phyloP scores from a whole-genome alignment of 2,888 invertebrate genomes.

The Lamproptera curius region DNA sequence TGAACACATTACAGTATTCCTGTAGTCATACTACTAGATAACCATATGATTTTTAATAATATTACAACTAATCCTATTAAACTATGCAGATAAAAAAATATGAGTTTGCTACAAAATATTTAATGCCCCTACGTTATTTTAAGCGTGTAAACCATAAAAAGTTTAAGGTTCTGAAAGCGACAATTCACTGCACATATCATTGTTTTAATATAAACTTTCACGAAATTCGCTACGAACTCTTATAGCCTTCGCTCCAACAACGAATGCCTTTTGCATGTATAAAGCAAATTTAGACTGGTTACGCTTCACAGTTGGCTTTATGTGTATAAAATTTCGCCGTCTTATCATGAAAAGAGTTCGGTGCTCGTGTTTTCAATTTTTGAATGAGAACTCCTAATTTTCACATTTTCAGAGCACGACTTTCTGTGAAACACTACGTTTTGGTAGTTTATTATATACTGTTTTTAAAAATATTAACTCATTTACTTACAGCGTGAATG shows the following conservation, averaged over 20 bases:
- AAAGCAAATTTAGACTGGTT: conserved; percentile 67
- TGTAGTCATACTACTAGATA: no score
- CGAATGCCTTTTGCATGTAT: conserved; percentile 58
- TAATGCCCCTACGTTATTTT: neutral
- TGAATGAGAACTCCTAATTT: neutral
- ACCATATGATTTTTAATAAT: no score
- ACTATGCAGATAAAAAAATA: neutral
- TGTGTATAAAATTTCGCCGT: conserved; percentile 55
- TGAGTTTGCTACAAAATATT: neutral
- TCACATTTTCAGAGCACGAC: no score
- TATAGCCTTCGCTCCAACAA: conserved; percentile 39
- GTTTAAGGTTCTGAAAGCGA: neutral
- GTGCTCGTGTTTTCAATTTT: neutral
- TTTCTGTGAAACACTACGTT: no score
- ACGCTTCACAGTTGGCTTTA: conserved; percentile 71
- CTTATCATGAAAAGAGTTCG: conserved; percentile 68
- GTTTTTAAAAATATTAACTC: no score
- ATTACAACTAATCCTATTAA: no score
- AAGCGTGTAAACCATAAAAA: neutral
- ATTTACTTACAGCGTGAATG: no score
- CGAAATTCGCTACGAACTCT: neutral
- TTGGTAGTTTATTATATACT: no score
- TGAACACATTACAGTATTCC: no score
- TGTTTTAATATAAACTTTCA: neutral
- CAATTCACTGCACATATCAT: neutral